A percentile compares a stretch with the other conserved stretches of the same genome.
phyloP scores from a whole-genome alignment of 2,888 invertebrate genomes.

The Noctuana brunneofusca region DNA sequence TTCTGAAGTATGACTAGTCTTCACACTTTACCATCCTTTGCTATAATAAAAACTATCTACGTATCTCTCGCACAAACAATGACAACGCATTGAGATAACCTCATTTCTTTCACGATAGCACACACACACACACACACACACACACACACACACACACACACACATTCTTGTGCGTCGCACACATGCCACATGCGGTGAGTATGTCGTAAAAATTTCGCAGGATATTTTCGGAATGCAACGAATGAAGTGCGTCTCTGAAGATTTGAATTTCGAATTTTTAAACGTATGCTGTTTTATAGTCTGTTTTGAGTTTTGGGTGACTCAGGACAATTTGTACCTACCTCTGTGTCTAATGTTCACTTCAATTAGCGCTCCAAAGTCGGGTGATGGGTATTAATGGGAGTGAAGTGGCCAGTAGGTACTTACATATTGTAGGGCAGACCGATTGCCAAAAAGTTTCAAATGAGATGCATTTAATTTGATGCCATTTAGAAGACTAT shows the following conservation, averaged over 20 bases:
- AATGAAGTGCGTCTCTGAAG: conserved; percentile 4
- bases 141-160: conserved; percentile 43
- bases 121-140: conserved; percentile 60
- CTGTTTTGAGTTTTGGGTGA: not conserved
- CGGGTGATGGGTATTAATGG: no score
- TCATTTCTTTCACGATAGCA: conserved; percentile 71
- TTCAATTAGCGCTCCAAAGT: not conserved
- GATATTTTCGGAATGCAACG: conserved; percentile 45
- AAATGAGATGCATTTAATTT: no score
- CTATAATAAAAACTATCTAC: conserved; percentile 38
- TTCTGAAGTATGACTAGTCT: not conserved
- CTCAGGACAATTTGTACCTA: not conserved
- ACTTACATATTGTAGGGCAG: no score
- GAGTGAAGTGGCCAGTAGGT: no score
- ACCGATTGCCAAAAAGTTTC: no score
- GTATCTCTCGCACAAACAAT: conserved; percentile 67
- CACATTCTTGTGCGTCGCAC: conserved; percentile 7
- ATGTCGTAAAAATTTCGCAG: conserved; percentile 35
- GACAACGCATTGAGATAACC: conserved; percentile 80
- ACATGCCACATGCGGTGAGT: conserved; percentile 37
- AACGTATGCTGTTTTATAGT: conserved; percentile 3
- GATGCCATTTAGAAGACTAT: no score
- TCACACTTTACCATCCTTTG: conserved; percentile 17
- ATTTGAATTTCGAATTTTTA: conserved; percentile 30
- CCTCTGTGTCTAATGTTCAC: not conserved